A percentile compares a stretch with the other conserved stretches of the same genome.
Evolutionary conservation across 1,140 invertebrate species (phyloP).

Genomic region (Copidosoma floridanum): DNA sequence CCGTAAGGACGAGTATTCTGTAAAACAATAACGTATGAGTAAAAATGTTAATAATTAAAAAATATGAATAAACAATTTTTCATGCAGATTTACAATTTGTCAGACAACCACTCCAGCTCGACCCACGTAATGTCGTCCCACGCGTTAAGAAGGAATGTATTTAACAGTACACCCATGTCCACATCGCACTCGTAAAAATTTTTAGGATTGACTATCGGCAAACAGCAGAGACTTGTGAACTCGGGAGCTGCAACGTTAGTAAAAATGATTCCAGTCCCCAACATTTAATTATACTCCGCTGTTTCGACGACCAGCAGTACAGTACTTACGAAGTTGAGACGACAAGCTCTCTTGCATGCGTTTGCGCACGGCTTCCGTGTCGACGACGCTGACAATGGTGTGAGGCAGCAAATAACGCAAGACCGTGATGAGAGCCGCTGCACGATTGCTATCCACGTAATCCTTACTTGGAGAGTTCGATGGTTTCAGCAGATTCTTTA

Average conservation of each 20-base stretch:
- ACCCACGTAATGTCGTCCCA: slow-evolving; percentile 55
- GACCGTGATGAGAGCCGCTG: slow-evolving; percentile 45
- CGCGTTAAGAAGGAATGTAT: slow-evolving; percentile 57
- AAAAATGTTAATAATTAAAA: slow-evolving; percentile 14
- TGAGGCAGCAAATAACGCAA: slow-evolving; percentile 58
- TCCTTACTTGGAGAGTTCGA: slow-evolving; percentile 44
- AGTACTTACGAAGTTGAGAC: slow-evolving; percentile 53
- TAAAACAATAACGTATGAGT: slow-evolving; percentile 39
- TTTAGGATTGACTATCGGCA: slow-evolving; percentile 56
- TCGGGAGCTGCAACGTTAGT: slow-evolving; percentile 47
- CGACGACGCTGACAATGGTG: slow-evolving; percentile 54
- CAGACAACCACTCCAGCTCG: slow-evolving; percentile 59
- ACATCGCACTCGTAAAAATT: slow-evolving; percentile 55
- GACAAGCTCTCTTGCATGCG: slow-evolving; percentile 45
- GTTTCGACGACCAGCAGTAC: too few species aligned
- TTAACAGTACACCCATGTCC: slow-evolving; percentile 55
- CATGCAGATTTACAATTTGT: slow-evolving; percentile 56
- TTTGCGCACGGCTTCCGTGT: slow-evolving; percentile 48
- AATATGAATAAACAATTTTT: too few species aligned
- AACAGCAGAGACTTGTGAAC: slow-evolving; percentile 52
- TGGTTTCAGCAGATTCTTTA: slow-evolving; percentile 44
- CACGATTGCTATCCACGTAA: slow-evolving; percentile 42
- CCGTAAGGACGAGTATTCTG: slow-evolving; percentile 46
- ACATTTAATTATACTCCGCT: too few species aligned
- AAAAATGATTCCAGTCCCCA: neutral